Base-by-base conservation (phyloP, 2,888 invertebrate species). In the Chaitophorus viminalis region DNA sequence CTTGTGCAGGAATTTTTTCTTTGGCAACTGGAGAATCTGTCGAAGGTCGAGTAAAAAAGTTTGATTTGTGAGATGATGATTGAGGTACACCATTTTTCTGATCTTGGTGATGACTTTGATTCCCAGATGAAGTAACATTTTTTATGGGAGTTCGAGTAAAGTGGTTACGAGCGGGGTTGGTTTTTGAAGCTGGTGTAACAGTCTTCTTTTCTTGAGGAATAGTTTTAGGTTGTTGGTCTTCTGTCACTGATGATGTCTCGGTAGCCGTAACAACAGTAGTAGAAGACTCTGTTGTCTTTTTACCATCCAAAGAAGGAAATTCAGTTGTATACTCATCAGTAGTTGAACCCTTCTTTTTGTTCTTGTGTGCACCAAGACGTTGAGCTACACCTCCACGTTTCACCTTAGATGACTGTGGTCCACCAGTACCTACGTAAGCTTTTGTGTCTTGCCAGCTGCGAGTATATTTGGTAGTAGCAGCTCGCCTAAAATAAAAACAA, bases 401-500 rank as follows among this genome's bases (percentile, higher is more conserved):
- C 2, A 46, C 46, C 52, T 82, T 85, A 46, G 70, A 39, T 5
- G 31, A 31, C 21, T 70, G 81, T 46, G n/a, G 60, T n/a, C 39
- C 85, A 9, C 52, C 14, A 54, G 36, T 17, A 8, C 78, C 88
- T 79, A 90, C 89, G 91, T 97, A 98, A 0, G 97, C 97, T 91
- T 96, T 96, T 91, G 96, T 97, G 91, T 98, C 97, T 91, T 97
- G 97, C 97, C 97, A 98, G 89, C 96, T 97, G 21, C 97, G 94
- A 0, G 96, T 96, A 91, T 98, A 98, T 91, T 97, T 97, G 8
- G 70, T 1, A 91, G 95, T 97, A 0, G 97, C 97, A 0, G 97
- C 97, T 86, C 97, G 96, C 0, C 96, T 96, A 90, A 76, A 90
- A 90, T 89, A 29, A 88, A 89, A 83, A 85, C 60, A 85, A 46